These are phyloP conservation scores for Bruchidius siliquastri DNA, from an alignment of 2,888 invertebrate genomes.

Conservation along the genomic window DNA sequence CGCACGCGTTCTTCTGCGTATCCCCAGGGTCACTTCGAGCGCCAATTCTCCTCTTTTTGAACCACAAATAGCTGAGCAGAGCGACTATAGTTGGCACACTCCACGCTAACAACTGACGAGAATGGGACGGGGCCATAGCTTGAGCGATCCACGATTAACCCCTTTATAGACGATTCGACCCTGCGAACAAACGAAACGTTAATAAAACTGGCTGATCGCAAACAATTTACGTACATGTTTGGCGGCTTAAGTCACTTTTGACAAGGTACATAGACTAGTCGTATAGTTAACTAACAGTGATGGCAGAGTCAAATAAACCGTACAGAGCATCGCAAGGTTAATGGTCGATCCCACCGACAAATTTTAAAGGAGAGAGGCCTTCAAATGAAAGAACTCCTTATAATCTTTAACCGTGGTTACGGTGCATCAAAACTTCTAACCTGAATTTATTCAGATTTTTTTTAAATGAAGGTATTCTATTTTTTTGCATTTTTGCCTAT, in stretches of 20 bases:
- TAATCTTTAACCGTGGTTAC: no score
- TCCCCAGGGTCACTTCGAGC: slow-evolving; percentile 72
- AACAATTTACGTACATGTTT: background rate
- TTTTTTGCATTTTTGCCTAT: no score
- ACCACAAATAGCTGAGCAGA: slow-evolving; percentile 76
- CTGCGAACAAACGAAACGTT: slow-evolving; percentile 34
- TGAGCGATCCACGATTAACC: slow-evolving; percentile 66
- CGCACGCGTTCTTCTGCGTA: slow-evolving; percentile 33
- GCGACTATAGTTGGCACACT: slow-evolving; percentile 75
- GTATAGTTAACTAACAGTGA: no score
- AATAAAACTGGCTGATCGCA: background rate
- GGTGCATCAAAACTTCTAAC: no score
- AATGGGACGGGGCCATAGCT: slow-evolving; percentile 64
- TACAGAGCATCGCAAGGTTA: no score
- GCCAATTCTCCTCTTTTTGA: slow-evolving; percentile 72
- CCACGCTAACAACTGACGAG: slow-evolving; percentile 72
- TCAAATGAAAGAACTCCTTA: no score
- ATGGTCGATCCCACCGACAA: no score
- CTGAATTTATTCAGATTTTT: no score
- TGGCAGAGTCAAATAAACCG: no score
- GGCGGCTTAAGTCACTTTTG: background rate
- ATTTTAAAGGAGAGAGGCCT: no score
- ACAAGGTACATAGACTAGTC: background rate
- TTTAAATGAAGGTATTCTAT: no score
- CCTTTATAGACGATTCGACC: slow-evolving; percentile 50